phyloP scores from a whole-genome alignment of 2,113 vertebrate genomes.

The Notechis scutatus region DNA sequence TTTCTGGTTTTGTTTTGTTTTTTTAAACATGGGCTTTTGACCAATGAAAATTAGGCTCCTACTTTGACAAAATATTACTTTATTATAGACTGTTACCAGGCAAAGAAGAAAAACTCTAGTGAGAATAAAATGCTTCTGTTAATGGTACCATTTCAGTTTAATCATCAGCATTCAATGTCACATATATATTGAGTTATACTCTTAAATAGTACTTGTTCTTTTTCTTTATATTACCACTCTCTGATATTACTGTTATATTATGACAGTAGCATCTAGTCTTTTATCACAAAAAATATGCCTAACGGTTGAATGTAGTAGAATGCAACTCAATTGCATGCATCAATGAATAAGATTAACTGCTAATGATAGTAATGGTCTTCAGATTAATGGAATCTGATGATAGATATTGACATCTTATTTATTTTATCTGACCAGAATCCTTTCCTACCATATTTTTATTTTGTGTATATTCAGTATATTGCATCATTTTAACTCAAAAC shows the following conservation, averaged over 20 bases:
- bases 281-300: slow-evolving; percentile 26
- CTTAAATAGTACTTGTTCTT: background rate
- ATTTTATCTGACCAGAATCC: background rate
- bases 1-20: background rate
- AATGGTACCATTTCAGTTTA: slow-evolving; percentile 17
- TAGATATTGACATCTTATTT: background rate
- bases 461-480: background rate
- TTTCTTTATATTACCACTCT: background rate
- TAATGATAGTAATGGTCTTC: background rate
- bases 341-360: slow-evolving; percentile 7
- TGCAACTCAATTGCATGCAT: background rate
- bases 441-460: background rate
- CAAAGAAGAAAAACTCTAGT: background rate
- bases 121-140: slow-evolving; percentile 20
- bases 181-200: background rate
- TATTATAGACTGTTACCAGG: slow-evolving; percentile 3
- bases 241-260: background rate
- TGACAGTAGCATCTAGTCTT: background rate
- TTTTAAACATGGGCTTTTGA: background rate
- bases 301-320: background rate
- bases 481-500: background rate
- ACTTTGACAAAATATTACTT: background rate
- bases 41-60: slow-evolving; percentile 22
- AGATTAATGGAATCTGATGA: slow-evolving; percentile 20
- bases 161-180: slow-evolving; percentile 19